These are phyloP conservation scores for Decapterus maruadsi DNA, from an alignment of 2,797 vertebrate species.

Conservation along the genomic window DNA sequence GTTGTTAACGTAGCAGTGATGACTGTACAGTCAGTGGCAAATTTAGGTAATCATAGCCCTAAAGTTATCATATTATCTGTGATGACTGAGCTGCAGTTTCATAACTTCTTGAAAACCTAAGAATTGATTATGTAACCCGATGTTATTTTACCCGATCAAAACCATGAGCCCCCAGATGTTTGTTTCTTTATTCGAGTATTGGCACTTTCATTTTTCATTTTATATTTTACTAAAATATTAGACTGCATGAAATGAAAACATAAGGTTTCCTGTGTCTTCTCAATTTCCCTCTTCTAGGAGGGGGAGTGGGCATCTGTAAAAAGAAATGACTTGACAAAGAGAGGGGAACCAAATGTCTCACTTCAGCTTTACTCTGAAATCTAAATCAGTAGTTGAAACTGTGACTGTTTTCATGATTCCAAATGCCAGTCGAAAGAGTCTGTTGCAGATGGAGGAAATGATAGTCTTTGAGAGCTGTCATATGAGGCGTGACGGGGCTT, in stretches of 20 bases:
- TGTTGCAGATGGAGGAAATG: slow-evolving; percentile 19
- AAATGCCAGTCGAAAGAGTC: slow-evolving; percentile 20
- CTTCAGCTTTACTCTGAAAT: slow-evolving; percentile 42
- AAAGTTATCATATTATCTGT: slow-evolving; percentile 42
- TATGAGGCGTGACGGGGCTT: slow-evolving; percentile 7
- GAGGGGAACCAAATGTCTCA: slow-evolving; percentile 33
- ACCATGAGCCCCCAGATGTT: neutral
- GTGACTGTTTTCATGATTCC: slow-evolving; percentile 21
- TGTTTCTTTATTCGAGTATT: neutral
- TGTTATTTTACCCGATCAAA: slow-evolving; percentile 16
- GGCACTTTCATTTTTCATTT: too few species aligned
- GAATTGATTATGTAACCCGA: neutral
- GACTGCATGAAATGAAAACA: too few species aligned
- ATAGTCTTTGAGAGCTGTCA: neutral
- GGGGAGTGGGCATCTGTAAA: neutral
- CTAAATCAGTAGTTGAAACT: slow-evolving; percentile 53
- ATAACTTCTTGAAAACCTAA: slow-evolving; percentile 35
- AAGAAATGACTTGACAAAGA: neutral
- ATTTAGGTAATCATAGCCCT: slow-evolving; percentile 19
- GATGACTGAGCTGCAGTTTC: slow-evolving; percentile 40
- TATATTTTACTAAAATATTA: too few species aligned
- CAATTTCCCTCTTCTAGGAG: neutral
- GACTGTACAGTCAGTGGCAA: slow-evolving; percentile 18
- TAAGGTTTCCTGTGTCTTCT: neutral
- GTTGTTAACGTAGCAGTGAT: slow-evolving; percentile 13